phyloP scores from a whole-genome alignment of 92 coral and sea anemone species.

The Palythoa grandiflora region DNA sequence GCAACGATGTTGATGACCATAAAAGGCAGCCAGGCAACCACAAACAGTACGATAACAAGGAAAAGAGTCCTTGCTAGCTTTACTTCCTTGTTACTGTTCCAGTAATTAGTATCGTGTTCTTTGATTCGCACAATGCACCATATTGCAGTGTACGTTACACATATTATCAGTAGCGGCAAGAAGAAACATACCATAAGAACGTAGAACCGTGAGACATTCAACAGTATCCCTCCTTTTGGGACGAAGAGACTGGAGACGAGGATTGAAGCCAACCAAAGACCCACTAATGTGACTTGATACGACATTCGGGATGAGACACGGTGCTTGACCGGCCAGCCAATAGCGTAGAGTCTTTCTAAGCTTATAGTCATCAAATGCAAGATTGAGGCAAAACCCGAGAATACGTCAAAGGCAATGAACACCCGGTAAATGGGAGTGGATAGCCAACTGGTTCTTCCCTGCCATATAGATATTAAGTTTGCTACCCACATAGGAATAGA shows the following conservation, averaged over 20 bases:
- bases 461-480: constrained; percentile 67
- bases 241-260: constrained; percentile 48
- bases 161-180: constrained; percentile 54
- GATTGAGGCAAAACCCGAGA: constrained; percentile 71
- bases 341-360: constrained; percentile 74
- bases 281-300: constrained; percentile 50
- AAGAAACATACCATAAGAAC: constrained; percentile 62
- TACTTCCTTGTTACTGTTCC: constrained; percentile 64
- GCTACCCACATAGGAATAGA: constrained; percentile 74
- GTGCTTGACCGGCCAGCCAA: constrained; percentile 77
- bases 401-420: constrained; percentile 66
- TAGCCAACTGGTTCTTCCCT: constrained; percentile 63
- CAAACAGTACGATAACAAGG: constrained; percentile 59
- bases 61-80: constrained; percentile 64
- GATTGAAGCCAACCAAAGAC: constrained; percentile 58
- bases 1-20: constrained; percentile 67
- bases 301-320: constrained; percentile 65
- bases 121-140: constrained; percentile 59
- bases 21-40: constrained; percentile 72
- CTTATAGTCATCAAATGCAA: constrained; percentile 70
- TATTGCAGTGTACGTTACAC: constrained; percentile 57
- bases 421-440: constrained; percentile 57
- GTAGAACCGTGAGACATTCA: constrained; percentile 53
- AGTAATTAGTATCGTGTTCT: constrained; percentile 63
- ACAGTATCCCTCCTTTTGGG: constrained; percentile 48